Conservation (phyloP, 1,140 invertebrate genomes). For the Megalonaias nervosa region DNA sequence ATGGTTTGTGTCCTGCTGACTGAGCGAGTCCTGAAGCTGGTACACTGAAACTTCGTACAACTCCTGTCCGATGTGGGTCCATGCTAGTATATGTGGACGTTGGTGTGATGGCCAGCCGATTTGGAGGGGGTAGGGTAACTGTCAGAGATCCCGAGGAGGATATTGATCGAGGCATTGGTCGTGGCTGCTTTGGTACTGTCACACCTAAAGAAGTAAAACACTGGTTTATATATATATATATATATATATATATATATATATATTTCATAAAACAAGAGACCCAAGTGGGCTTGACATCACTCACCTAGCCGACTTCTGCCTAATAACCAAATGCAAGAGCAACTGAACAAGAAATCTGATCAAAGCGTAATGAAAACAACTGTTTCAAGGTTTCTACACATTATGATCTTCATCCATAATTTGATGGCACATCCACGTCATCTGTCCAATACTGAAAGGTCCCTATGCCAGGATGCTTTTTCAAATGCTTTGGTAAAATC, state of each 20-base stretch:
- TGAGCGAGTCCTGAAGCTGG: slow-evolving; percentile 27
- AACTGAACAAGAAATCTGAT: no score
- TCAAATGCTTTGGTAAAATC: no score
- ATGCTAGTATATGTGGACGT: slow-evolving; percentile 7
- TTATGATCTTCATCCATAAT: no score
- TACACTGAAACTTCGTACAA: slow-evolving; percentile 32
- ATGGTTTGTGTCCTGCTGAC: slow-evolving; percentile 30
- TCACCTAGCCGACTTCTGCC: no score
- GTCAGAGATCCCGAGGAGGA: slow-evolving; percentile 47
- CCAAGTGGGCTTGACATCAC: no score
- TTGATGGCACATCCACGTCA: no score
- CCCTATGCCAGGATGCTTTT: no score
- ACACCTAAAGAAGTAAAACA: slow-evolving; percentile 39
- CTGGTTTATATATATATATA: neutral
- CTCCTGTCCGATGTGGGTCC: slow-evolving; percentile 25
- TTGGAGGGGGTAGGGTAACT: slow-evolving; percentile 51
- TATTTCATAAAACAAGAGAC: no score
- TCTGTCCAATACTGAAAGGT: no score
- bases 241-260: neutral
- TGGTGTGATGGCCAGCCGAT: slow-evolving; percentile 28
- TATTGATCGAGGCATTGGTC: slow-evolving; percentile 52
- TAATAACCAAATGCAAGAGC: no score
- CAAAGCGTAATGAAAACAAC: no score
- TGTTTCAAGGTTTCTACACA: no score
- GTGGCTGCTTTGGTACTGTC: slow-evolving; percentile 41